Percentiles rank a stretch among this genome's conserved stretches.
These are phyloP conservation scores for Chanos chanos DNA, from an alignment of 2,797 vertebrate species.

Conservation along the genomic window DNA sequence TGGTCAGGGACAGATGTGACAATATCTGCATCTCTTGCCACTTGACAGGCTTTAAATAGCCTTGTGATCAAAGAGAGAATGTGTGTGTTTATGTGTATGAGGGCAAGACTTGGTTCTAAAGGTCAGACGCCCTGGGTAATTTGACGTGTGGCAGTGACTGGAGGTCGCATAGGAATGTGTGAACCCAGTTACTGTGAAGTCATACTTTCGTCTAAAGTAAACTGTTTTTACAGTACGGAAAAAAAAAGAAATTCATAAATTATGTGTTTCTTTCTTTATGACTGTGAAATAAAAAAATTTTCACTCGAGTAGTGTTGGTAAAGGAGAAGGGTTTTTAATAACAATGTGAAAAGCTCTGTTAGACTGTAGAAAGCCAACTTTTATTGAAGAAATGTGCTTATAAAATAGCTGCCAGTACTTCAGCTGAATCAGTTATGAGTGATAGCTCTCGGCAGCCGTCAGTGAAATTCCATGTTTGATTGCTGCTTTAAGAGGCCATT, in stretches of 20 bases:
- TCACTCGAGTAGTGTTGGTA: too few relatives aligned
- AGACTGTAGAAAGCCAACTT: too few relatives aligned
- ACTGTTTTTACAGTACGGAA: too few relatives aligned
- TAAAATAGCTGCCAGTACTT: constrained; percentile 39
- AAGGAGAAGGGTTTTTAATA: too few relatives aligned
- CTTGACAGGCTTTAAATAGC: constrained; percentile 22
- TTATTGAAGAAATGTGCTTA: too few relatives aligned
- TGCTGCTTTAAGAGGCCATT: constrained; percentile 55
- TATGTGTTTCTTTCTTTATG: not conserved
- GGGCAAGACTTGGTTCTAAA: not conserved
- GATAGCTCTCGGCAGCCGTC: constrained; percentile 53
- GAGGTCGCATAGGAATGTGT: constrained; percentile 17
- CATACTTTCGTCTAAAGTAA: too few relatives aligned
- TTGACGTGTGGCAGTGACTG: not conserved
- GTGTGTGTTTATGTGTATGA: not conserved
- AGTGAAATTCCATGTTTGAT: constrained; percentile 61
- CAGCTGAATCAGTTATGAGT: constrained; percentile 31
- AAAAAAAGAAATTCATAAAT: too few relatives aligned
- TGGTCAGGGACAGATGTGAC: constrained; percentile 15
- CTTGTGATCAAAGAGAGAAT: not conserved
- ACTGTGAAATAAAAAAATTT: too few relatives aligned
- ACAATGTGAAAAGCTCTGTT: too few relatives aligned
- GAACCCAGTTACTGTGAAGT: not conserved
- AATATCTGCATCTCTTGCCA: constrained; percentile 18
- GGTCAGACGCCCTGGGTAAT: constrained; percentile 1